Evolutionary conservation across 92 coral and sea anemone genomes (phyloP), one percentile per base, ranked within the genome.

Genomic region (Umimayanthus kanabou): DNA sequence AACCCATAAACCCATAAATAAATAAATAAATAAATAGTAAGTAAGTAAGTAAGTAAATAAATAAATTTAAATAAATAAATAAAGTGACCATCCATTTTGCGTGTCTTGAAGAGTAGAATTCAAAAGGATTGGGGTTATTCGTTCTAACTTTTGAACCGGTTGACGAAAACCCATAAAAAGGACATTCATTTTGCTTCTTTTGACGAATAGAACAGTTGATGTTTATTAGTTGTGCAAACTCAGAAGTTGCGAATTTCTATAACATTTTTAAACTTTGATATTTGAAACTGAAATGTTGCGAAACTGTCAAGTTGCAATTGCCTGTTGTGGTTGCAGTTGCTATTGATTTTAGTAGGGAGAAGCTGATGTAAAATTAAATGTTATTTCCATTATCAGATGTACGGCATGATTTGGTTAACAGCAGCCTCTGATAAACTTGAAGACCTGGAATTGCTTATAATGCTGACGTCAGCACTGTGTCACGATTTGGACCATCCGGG

Each of bases 401-500:
- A 95, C 80, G 98, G 98, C 45, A 72, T 95, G 75, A 95, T 95
- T 73, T 95, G 98, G 98, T 85, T 95, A 79, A 95, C 98, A 39
- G 89, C 91, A 28, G 92, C 93, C 29, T 85, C 90, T 8, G 77
- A 88, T 16, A 91, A 90, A 81, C 91, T 95, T 9, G 90, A 88
- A 53, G 90, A 94, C 33, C 84, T 89, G 28, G 98, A 95, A 28
- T 64, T 95, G 39, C 88, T 95, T 16, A 94, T 80, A 78, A 95
- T 95, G 98, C 73, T 95, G 39, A 95, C 98, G 13, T 95, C 98
- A 55, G 94, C 98, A 6, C 74, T 95, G 73, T 95, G 98, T 84
- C 98, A 95, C 67, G 98, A 95, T 78, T 61, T 95, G 81, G 98
- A 95, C 66, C 98, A 95, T 53, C 98, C 98, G 1, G 98, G 98